Evolutionary conservation across 35 echinoderm and acorn worm species (phyloP).

Genomic region (Eucidaris tribuloides): DNA sequence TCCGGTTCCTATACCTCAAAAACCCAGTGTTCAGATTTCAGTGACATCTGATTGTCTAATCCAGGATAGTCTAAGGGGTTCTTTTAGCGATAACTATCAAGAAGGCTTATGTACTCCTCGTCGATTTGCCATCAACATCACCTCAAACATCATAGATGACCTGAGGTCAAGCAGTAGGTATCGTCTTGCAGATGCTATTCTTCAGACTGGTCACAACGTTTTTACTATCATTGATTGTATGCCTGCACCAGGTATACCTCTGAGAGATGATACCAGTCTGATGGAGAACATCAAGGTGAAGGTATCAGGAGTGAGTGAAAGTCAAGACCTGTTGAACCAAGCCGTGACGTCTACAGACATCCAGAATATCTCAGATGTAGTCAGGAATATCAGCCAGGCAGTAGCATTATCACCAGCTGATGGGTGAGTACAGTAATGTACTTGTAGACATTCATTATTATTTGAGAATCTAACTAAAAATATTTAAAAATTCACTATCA

Average conservation of each 20-base stretch:
- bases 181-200: not conserved
- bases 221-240: constrained; percentile 21
- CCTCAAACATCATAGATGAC: not conserved
- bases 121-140: constrained; percentile 46
- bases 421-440: no score
- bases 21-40: not conserved
- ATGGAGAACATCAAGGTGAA: constrained; percentile 3
- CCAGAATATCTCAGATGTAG: not conserved
- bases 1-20: not conserved
- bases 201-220: constrained; percentile 39
- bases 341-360: not conserved
- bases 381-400: not conserved
- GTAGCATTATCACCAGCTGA: not conserved
- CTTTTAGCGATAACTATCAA: constrained; percentile 7
- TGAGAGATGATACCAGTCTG: not conserved
- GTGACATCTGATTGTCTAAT: not conserved
- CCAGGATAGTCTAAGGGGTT: not conserved
- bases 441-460: no score
- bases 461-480: no score
- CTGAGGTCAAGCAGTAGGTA: not conserved
- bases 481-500: no score
- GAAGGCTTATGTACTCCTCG: constrained; percentile 25
- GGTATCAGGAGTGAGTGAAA: not conserved
- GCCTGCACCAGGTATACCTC: not conserved
- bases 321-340: not conserved